These are phyloP conservation scores for Phoenoteleia sp. DNA, from an alignment of 2,888 invertebrate genomes.

Conservation along the genomic window DNA sequence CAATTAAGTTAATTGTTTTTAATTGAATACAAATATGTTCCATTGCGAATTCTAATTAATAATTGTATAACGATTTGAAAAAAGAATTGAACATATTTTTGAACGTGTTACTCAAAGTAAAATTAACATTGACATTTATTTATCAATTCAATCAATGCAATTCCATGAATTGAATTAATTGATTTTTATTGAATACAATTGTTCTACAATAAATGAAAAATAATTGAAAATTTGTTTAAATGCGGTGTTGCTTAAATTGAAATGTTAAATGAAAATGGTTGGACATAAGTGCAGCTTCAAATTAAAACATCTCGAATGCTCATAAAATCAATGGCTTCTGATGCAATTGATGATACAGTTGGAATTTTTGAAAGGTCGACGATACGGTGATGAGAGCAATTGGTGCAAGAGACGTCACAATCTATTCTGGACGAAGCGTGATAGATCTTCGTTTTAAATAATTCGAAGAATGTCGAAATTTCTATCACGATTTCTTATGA, in stretches of 20 bases:
- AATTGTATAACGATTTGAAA: no score
- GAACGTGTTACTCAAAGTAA: no score
- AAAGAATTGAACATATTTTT: no score
- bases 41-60: no score
- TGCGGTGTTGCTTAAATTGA: not conserved
- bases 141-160: no score
- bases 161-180: not conserved
- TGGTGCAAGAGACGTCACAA: conserved; percentile 85
- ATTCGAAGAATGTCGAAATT: conserved; percentile 65
- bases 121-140: no score
- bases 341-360: conserved; percentile 55
- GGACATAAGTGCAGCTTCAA: not conserved
- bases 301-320: not conserved
- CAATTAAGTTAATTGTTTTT: no score
- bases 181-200: not conserved
- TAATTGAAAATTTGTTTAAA: not conserved
- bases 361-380: conserved; percentile 86
- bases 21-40: no score
- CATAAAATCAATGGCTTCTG: conserved; percentile 35
- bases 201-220: not conserved
- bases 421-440: conserved; percentile 88
- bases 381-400: conserved; percentile 87
- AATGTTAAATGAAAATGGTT: not conserved
- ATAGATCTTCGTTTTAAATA: conserved; percentile 86
- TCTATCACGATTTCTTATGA: not conserved